These are phyloP conservation scores for Poecilobothrus nobilitatus DNA, from an alignment of 2,888 invertebrate species.

Conservation along the genomic window DNA sequence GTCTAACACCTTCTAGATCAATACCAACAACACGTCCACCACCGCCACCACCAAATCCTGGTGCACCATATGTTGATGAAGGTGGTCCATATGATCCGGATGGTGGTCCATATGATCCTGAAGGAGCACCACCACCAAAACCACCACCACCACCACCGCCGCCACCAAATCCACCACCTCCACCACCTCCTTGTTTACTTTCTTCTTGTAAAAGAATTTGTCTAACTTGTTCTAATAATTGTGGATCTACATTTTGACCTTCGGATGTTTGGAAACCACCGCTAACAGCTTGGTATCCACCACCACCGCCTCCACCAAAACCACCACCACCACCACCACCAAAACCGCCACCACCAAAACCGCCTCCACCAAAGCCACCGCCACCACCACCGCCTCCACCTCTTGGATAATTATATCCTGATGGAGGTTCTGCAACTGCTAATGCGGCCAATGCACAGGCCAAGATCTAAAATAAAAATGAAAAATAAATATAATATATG, in stretches of 20 bases:
- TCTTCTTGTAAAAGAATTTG: conserved; percentile 79
- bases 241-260: conserved; percentile 71
- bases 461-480: conserved; percentile 59
- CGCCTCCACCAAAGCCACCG: conserved; percentile 43
- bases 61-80: conserved; percentile 59
- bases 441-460: conserved; percentile 70
- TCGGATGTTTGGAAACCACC: conserved; percentile 73
- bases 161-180: conserved; percentile 46
- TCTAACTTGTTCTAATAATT: conserved; percentile 73
- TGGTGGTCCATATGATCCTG: conserved; percentile 49
- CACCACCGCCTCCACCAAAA: conserved; percentile 53
- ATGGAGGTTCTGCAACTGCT: conserved; percentile 66
- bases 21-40: conserved; percentile 62
- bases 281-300: conserved; percentile 67
- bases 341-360: conserved; percentile 45
- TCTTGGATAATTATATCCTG: conserved; percentile 63
- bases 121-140: conserved; percentile 47
- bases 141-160: conserved; percentile 40
- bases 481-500: conserved; percentile 17
- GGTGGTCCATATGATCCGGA: conserved; percentile 61
- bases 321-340: conserved; percentile 38
- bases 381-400: conserved; percentile 44
- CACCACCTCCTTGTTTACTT: conserved; percentile 51
- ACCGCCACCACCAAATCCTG: conserved; percentile 26
- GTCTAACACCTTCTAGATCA: conserved; percentile 76